Evolutionary conservation across 2,113 vertebrate species (phyloP).

Genomic region (Myxocyprinus asiaticus): DNA sequence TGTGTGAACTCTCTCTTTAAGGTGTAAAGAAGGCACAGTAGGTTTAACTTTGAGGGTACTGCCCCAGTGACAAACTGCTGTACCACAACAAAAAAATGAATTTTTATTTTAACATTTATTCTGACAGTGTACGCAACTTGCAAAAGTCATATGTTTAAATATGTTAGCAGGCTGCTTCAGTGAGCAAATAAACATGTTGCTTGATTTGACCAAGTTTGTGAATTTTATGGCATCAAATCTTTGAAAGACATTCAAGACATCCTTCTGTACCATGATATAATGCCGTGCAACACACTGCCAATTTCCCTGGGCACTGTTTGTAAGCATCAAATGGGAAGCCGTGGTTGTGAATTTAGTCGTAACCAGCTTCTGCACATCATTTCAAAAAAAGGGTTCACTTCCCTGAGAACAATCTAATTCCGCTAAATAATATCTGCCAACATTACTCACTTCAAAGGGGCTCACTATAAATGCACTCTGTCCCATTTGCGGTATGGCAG

Average conservation of each 20-base stretch:
- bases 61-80: no score
- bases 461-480: neutral
- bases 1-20: no score
- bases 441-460: neutral
- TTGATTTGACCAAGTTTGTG: no score
- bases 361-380: neutral
- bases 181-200: no score
- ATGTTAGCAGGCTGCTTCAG: no score
- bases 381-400: conserved; percentile 5
- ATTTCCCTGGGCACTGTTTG: neutral
- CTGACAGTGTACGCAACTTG: no score
- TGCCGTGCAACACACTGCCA: neutral
- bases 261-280: neutral
- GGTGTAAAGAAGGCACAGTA: no score
- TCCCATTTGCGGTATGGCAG: neutral
- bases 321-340: neutral
- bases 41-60: no score
- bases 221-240: no score
- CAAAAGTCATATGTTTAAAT: no score
- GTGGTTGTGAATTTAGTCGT: neutral
- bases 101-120: no score
- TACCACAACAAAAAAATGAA: no score
- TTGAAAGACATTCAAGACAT: neutral
- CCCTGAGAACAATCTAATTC: neutral
- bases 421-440: neutral